phyloP scores from a whole-genome alignment of 2,888 invertebrate species.

The Sturmia bella region DNA sequence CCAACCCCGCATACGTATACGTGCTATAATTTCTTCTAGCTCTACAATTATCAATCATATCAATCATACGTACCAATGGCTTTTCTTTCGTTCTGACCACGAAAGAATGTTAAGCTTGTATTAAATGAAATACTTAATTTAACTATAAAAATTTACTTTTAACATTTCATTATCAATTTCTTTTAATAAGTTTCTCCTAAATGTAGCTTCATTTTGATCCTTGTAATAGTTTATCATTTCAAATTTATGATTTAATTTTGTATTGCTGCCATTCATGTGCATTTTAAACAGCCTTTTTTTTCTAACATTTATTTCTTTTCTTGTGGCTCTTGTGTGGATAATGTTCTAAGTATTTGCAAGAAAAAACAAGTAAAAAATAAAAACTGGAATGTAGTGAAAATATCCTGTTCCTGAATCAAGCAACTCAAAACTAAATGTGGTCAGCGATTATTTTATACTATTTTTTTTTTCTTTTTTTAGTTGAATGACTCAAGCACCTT shows the following conservation, averaged over 20 bases:
- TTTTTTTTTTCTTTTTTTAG: conserved; percentile 9
- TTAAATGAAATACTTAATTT: too few relatives aligned
- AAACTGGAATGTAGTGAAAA: conserved; percentile 58
- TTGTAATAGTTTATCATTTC: not conserved
- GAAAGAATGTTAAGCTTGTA: too few relatives aligned
- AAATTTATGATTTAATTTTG: conserved; percentile 8
- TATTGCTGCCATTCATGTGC: conserved; percentile 56
- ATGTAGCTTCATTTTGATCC: too few relatives aligned
- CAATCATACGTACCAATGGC: too few relatives aligned
- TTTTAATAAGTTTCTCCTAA: not conserved
- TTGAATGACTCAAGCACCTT: conserved; percentile 53
- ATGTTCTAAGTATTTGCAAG: conserved; percentile 9
- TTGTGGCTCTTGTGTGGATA: conserved; percentile 52
- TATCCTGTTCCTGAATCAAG: conserved; percentile 43
- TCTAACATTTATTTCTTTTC: conserved; percentile 19
- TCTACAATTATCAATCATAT: too few relatives aligned
- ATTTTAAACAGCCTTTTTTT: conserved; percentile 23
- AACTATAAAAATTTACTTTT: too few relatives aligned
- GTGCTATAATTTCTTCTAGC: too few relatives aligned
- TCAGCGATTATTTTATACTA: not conserved
- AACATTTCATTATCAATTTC: too few relatives aligned
- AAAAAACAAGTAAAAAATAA: not conserved
- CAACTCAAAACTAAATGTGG: conserved; percentile 45
- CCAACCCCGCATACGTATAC: too few relatives aligned
- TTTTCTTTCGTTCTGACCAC: too few relatives aligned